phyloP scores from a whole-genome alignment of 2,797 vertebrate species.

The Morus bassanus region DNA sequence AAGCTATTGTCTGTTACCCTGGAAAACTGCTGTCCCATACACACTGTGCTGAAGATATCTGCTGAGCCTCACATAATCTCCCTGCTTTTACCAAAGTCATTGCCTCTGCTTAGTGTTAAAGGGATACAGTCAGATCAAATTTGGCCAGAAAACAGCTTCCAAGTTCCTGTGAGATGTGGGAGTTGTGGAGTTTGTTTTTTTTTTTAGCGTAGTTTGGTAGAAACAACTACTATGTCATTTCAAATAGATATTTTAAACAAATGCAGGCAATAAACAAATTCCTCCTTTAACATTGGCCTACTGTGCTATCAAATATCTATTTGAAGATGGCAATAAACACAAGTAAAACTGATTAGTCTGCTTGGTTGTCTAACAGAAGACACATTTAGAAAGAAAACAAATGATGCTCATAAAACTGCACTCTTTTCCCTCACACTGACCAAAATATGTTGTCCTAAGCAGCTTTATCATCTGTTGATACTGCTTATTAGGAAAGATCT shows the following conservation, averaged over 20 bases:
- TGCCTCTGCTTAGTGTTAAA: neutral
- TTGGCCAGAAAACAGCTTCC: neutral
- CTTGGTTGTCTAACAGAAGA: neutral
- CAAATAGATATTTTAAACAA: neutral
- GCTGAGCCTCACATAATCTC: neutral
- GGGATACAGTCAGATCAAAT: neutral
- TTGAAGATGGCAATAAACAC: neutral
- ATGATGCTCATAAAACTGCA: rapidly evolving
- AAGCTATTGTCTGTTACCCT: conserved; percentile 3
- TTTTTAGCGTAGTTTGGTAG: neutral
- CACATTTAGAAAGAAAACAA: neutral
- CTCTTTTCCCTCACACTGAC: neutral
- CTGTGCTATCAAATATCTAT: neutral
- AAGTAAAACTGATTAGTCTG: neutral
- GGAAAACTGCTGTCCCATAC: conserved; percentile 26
- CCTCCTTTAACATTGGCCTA: neutral
- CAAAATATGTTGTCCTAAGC: neutral
- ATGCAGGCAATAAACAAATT: neutral
- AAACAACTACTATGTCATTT: neutral
- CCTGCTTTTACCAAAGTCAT: neutral
- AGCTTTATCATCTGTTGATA: neutral
- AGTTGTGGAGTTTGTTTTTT: neutral
- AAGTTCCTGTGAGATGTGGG: neutral
- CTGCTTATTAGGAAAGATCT: neutral
- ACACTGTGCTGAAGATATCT: conserved; percentile 12